Percentiles rank a stretch among this genome's conserved stretches.
phyloP scores from a whole-genome alignment of 2,797 vertebrate species.

The Anableps anableps region DNA sequence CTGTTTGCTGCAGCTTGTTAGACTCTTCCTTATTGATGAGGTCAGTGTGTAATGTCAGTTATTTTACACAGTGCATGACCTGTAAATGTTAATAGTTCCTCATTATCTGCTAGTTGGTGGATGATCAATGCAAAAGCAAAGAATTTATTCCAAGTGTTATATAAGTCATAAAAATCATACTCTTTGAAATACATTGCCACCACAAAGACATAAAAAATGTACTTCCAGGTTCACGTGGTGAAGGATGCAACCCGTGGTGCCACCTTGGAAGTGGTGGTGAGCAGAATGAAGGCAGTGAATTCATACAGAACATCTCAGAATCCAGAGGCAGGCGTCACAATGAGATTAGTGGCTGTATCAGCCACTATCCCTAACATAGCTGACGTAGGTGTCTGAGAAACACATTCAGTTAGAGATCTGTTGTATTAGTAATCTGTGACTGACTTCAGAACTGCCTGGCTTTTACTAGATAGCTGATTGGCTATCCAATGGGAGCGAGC shows the following conservation, averaged over 20 bases:
- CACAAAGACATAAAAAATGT: slow-evolving; percentile 9
- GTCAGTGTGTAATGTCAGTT: slow-evolving; percentile 39
- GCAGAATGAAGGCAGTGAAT: slow-evolving; percentile 96
- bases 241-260: slow-evolving; percentile 94
- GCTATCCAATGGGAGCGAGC: slow-evolving; percentile 87
- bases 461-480: slow-evolving; percentile 89
- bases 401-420: neutral
- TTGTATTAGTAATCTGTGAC: neutral
- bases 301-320: slow-evolving; percentile 77
- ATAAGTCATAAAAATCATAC: too few species aligned
- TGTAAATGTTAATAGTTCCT: neutral
- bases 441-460: slow-evolving; percentile 14
- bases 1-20: slow-evolving; percentile 90
- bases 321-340: slow-evolving; percentile 63
- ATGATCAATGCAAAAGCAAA: neutral
- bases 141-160: too few species aligned
- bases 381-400: slow-evolving; percentile 84
- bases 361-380: slow-evolving; percentile 95
- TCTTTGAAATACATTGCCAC: too few species aligned
- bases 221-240: slow-evolving; percentile 89
- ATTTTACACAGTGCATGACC: neutral
- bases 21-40: slow-evolving; percentile 93
- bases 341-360: slow-evolving; percentile 95
- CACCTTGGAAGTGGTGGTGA: slow-evolving; percentile 96
- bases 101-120: neutral